Evolutionary conservation across 2,888 invertebrate genomes (phyloP).

Genomic region (Urechis unicinctus): DNA sequence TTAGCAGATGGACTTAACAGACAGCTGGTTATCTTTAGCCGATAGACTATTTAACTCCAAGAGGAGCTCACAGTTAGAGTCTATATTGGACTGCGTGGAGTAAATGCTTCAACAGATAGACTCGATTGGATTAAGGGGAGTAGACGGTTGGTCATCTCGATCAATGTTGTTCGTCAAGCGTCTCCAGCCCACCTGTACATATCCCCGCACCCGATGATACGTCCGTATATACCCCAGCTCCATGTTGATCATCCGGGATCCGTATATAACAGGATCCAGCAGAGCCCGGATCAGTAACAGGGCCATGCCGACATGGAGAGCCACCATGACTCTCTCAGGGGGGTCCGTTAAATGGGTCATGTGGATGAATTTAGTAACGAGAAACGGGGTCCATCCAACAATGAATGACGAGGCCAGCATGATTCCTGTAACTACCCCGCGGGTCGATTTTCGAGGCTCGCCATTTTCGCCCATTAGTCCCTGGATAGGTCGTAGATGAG

Average conservation of each 20-base stretch:
- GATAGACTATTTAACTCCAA: too few relatives aligned
- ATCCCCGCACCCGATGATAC: conserved; percentile 10
- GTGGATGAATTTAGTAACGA: conserved; percentile 9
- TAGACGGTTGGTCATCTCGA: background rate
- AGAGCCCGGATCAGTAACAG: conserved; percentile 11
- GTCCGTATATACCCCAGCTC: conserved; percentile 13
- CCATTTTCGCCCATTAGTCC: background rate
- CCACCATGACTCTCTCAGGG: conserved; percentile 2
- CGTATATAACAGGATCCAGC: conserved; percentile 13
- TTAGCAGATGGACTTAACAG: too few relatives aligned
- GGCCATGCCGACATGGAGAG: conserved; percentile 9
- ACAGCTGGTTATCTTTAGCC: too few relatives aligned
- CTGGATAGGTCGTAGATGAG: conserved; percentile 15
- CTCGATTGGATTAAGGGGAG: background rate
- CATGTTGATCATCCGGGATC: conserved; percentile 12
- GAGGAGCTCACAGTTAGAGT: too few relatives aligned
- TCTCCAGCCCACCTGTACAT: conserved; percentile 3
- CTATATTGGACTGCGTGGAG: too few relatives aligned
- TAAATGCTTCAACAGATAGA: background rate
- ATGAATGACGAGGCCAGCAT: conserved; percentile 6
- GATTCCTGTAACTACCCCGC: conserved; percentile 13
- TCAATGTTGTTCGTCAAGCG: background rate
- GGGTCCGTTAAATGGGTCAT: background rate
- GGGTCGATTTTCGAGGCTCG: conserved; percentile 11
- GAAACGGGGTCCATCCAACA: conserved; percentile 15